phyloP scores from a whole-genome alignment of 2,888 invertebrate species.

The Cephus spinipes region DNA sequence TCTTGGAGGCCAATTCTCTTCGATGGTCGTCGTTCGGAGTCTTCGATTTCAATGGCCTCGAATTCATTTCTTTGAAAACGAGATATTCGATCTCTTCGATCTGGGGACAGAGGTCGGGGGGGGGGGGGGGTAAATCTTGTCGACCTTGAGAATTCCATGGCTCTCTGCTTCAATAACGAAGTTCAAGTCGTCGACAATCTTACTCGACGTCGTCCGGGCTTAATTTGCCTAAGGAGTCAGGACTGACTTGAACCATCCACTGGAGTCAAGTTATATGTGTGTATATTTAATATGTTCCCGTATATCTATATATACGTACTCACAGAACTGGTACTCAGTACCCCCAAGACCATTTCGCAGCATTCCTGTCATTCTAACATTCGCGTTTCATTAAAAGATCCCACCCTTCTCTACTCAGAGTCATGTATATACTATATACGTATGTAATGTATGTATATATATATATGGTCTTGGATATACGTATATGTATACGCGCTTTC shows the following conservation, averaged over 20 bases:
- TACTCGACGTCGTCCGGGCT: slow-evolving; percentile 37
- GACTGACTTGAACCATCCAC: background rate
- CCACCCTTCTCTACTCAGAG: slow-evolving; percentile 25
- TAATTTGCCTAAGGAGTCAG: slow-evolving; percentile 48
- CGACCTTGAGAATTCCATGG: slow-evolving; percentile 36
- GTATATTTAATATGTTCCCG: background rate
- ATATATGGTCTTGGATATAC: background rate
- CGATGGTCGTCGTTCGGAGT: slow-evolving; percentile 3
- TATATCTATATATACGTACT: slow-evolving; percentile 12
- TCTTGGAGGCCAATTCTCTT: slow-evolving; percentile 38
- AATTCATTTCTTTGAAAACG: background rate
- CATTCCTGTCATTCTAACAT: slow-evolving; percentile 60
- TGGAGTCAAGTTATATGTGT: background rate
- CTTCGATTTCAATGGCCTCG: background rate
- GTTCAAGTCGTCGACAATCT: slow-evolving; percentile 25
- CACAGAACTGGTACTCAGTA: slow-evolving; percentile 35
- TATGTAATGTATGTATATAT: background rate
- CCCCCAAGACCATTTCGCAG: slow-evolving; percentile 56
- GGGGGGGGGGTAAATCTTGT: background rate
- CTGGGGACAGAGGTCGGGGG: background rate
- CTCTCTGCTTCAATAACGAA: slow-evolving; percentile 48
- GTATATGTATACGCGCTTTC: background rate
- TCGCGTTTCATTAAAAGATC: slow-evolving; percentile 61
- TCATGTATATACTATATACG: background rate
- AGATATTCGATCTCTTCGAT: background rate